Evolutionary conservation across 1,140 invertebrate genomes (phyloP), one percentile per base, ranked within the genome.

Genomic region (Theocolax elegans): DNA sequence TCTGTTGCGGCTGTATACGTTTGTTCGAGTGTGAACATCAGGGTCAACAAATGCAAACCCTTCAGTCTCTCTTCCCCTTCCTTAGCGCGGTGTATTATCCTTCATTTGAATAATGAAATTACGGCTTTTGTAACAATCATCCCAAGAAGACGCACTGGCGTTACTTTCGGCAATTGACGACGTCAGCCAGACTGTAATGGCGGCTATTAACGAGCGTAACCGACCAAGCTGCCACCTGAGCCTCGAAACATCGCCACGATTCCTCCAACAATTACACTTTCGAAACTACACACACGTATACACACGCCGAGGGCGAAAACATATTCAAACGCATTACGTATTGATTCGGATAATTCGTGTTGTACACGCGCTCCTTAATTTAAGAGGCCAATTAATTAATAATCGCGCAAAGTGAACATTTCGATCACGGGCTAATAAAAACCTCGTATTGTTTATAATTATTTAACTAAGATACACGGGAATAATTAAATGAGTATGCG

Each of bases 41-140:
- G n/a, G n/a, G n/a, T 9, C n/a, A 35, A 31, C 10, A n/a, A 25
- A 12, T 2, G n/a, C 19, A 54, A 54, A 31, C 29, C 17, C 25
- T 8, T 15, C 15, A 51, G 51, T 27, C 12, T 27, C 13, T 54
- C 31, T 29, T 13, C 10, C 29, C 8, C n/a, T n/a, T n/a, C n/a
- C n/a, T n/a, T n/a, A n/a, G n/a, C n/a, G n/a, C n/a, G n/a, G n/a
- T n/a, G n/a, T 27, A 17, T 15, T 15, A 17, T 7, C 51, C 48
- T 56, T 35, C 31, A 54, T 74, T 60, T 49, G 29, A 60, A 46
- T 62, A 71, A 64, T 67, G 60, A 65, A 54, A 54, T 72, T 49
- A 56, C n/a, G 35, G 19, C 12, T n/a, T 15, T n/a, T 25, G 62
- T 53, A 38, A 64, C 35, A 53, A 64, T 64, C 29, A 51, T 25